Percentiles rank a stretch among this genome's conserved stretches.
Evolutionary conservation across 1,140 invertebrate genomes (phyloP).

Genomic region (Bombus confusus): DNA sequence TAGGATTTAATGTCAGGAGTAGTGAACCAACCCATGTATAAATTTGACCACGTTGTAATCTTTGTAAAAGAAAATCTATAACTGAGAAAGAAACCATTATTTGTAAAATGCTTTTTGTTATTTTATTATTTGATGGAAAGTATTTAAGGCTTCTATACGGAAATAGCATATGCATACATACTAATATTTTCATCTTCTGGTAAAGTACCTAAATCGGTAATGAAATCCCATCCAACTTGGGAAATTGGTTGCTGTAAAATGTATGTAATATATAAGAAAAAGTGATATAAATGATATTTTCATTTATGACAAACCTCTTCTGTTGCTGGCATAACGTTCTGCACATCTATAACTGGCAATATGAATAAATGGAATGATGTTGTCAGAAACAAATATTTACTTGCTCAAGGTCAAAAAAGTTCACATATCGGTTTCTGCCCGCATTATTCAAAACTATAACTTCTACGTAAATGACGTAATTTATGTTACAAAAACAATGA

Average conservation of each 20-base stretch:
- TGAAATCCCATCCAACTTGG: conserved; percentile 63
- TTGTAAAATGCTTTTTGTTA: not conserved
- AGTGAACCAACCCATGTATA: conserved; percentile 79
- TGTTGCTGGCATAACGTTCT: conserved; percentile 12
- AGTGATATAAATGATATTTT: not conserved
- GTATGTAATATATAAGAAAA: not conserved
- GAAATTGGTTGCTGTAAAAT: conserved; percentile 53
- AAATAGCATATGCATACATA: conserved; percentile 40
- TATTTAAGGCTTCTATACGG: not conserved
- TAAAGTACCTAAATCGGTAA: conserved; percentile 68
- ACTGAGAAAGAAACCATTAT: conserved; percentile 59
- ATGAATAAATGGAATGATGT: conserved; percentile 6
- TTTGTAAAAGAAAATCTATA: conserved; percentile 70
- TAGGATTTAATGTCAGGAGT: conserved; percentile 75
- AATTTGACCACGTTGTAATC: conserved; percentile 67
- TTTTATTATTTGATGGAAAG: not conserved
- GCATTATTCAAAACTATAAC: conserved; percentile 25
- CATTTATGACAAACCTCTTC: conserved; percentile 37
- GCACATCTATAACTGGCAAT: not conserved
- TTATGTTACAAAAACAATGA: conserved; percentile 7
- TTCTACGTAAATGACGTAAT: not conserved
- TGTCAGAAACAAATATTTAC: conserved; percentile 33
- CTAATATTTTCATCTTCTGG: conserved; percentile 67
- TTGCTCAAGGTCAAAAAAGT: conserved; percentile 9
- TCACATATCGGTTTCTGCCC: not conserved